Percentiles rank a stretch among this genome's conserved stretches.
Evolutionary conservation across 2,797 vertebrate genomes (phyloP).

Genomic region (Karalla daura): DNA sequence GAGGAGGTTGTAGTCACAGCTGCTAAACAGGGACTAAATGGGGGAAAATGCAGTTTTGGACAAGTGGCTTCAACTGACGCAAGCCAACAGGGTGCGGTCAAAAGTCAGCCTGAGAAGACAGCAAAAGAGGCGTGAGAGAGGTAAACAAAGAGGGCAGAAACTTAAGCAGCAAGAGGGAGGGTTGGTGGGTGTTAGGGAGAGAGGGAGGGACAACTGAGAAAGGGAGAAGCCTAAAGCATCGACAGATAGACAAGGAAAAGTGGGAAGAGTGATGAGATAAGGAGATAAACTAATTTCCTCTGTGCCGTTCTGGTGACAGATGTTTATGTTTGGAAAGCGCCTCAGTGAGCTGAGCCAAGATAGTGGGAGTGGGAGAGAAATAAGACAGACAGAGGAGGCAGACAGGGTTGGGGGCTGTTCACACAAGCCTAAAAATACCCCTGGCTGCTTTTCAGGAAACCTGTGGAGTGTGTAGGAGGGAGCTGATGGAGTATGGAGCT

Average conservation of each 20-base stretch:
- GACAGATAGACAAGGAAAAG: constrained; percentile 36
- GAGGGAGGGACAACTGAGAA: background rate
- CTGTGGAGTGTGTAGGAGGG: constrained; percentile 61
- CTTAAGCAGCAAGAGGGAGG: constrained; percentile 13
- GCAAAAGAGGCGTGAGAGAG: constrained; percentile 48
- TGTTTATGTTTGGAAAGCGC: constrained; percentile 52
- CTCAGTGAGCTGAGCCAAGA: constrained; percentile 41
- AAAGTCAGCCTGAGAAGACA: constrained; percentile 45
- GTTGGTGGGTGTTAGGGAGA: background rate
- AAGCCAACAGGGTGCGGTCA: constrained; percentile 47
- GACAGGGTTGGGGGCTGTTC: constrained; percentile 45
- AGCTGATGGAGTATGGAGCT: constrained; percentile 44
- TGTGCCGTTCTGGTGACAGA: constrained; percentile 44
- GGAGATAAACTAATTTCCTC: constrained; percentile 51
- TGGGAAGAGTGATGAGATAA: constrained; percentile 30
- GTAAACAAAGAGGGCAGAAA: constrained; percentile 59
- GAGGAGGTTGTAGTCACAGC: background rate
- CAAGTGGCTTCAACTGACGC: constrained; percentile 25
- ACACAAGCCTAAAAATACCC: constrained; percentile 72
- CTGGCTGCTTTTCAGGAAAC: constrained; percentile 74
- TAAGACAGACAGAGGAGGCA: constrained; percentile 26
- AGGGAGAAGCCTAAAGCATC: constrained; percentile 23
- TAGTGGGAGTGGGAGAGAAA: constrained; percentile 9
- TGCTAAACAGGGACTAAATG: constrained; percentile 35
- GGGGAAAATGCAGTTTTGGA: constrained; percentile 19